A percentile compares a stretch with the other conserved stretches of the same genome.
These are phyloP conservation scores for Morpho helenor DNA, from an alignment of 2,888 invertebrate genomes.

Conservation along the genomic window DNA sequence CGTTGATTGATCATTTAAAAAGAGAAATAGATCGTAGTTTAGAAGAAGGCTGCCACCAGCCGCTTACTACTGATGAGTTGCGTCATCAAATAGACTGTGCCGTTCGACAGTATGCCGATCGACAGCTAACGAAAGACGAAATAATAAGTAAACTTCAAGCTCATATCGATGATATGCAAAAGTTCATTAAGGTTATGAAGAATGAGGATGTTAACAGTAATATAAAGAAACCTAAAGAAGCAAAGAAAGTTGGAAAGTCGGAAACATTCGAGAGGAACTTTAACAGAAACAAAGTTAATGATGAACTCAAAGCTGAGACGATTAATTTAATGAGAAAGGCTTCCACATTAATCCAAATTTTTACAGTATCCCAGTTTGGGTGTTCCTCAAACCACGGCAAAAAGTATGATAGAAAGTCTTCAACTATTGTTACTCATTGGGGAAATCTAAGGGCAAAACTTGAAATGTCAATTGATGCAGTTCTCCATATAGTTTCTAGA, in stretches of 20 bases:
- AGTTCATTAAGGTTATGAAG: constrained; percentile 97
- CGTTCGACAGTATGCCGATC: constrained; percentile 94
- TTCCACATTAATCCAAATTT: constrained; percentile 94
- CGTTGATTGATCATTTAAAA: constrained; percentile 92
- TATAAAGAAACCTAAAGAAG: constrained; percentile 39
- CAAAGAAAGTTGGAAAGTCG: constrained; percentile 48
- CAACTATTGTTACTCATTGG: constrained; percentile 94
- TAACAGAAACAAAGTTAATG: constrained; percentile 55
- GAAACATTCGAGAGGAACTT: constrained; percentile 61
- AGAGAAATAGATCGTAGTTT: constrained; percentile 91
- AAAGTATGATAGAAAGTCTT: constrained; percentile 90
- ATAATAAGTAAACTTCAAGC: constrained; percentile 96
- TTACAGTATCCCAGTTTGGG: constrained; percentile 95
- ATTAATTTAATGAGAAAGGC: constrained; percentile 91
- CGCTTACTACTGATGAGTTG: constrained; percentile 89
- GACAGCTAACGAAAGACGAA: constrained; percentile 97
- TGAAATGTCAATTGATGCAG: constrained; percentile 91
- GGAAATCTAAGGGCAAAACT: constrained; percentile 96
- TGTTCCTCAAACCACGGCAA: constrained; percentile 86
- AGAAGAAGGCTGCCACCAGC: constrained; percentile 86
- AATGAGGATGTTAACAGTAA: constrained; percentile 80
- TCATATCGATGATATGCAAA: constrained; percentile 97
- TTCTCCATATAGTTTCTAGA: constrained; percentile 79
- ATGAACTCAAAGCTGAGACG: constrained; percentile 78
- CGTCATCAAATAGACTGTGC: constrained; percentile 94